Conservation (phyloP, 2,113 vertebrate species). For the Zosterops pallidus region DNA sequence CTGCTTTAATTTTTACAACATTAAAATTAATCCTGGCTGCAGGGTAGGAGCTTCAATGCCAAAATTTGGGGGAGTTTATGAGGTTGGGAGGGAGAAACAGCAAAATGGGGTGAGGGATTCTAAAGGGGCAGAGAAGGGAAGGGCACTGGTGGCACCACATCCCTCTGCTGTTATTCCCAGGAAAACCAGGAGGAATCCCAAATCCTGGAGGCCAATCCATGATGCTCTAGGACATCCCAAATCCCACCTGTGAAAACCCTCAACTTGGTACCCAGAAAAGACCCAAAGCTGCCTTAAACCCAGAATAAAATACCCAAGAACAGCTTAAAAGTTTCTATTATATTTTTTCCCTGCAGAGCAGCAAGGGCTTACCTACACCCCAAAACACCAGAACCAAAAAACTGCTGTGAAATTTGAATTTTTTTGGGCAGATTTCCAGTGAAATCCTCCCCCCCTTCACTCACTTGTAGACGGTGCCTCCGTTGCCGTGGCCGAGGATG, state of each 20-base stretch:
- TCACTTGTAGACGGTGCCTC: constrained; percentile 98
- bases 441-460: constrained; percentile 65
- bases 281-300: constrained; percentile 25
- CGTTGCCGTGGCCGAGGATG: constrained; percentile 96
- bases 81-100: not conserved
- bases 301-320: constrained; percentile 49
- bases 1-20: constrained; percentile 61
- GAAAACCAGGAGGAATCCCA: constrained; percentile 11
- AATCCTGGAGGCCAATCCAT: not conserved
- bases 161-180: not conserved
- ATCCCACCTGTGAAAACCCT: constrained; percentile 34
- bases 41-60: constrained; percentile 53
- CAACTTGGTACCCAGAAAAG: constrained; percentile 33
- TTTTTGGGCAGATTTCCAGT: not conserved
- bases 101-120: not conserved
- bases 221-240: constrained; percentile 39
- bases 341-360: not conserved
- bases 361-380: not conserved
- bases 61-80: constrained; percentile 60
- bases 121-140: not conserved
- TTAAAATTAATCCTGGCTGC: constrained; percentile 74
- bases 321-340: not conserved
- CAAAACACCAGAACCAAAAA: rapidly evolving
- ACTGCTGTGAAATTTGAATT: not conserved
- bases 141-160: constrained; percentile 22